phyloP scores from a whole-genome alignment of 1,140 invertebrate species.

The Arion vulgaris region DNA sequence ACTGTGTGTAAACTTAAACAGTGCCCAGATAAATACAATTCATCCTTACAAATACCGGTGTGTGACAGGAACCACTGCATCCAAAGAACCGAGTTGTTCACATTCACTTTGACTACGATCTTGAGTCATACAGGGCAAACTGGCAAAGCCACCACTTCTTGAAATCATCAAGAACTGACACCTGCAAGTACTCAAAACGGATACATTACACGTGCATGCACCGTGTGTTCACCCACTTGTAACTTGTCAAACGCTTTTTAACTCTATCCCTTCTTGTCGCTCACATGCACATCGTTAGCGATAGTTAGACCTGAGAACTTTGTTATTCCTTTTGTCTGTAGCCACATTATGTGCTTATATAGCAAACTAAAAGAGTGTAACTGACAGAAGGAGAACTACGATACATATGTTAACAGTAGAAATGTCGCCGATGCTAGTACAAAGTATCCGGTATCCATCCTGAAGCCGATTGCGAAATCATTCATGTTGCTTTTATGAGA shows the following conservation, averaged over 20 bases:
- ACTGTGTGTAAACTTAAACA: no score
- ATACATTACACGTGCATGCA: constrained; percentile 33
- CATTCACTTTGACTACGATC: neutral
- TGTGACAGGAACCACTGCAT: no score
- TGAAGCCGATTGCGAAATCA: neutral
- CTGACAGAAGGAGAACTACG: neutral
- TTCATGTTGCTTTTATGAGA: neutral
- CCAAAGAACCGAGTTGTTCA: no score
- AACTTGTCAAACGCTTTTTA: constrained; percentile 29
- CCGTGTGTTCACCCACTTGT: constrained; percentile 24
- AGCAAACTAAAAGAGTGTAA: constrained; percentile 14
- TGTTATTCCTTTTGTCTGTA: neutral
- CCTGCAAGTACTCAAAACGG: constrained; percentile 27
- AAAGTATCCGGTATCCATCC: neutral
- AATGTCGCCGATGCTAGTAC: neutral
- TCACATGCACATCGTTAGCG: constrained; percentile 17
- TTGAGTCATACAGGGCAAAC: constrained; percentile 17
- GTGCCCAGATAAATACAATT: no score
- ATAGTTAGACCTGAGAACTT: neutral
- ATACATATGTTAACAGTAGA: no score
- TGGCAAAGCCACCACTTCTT: constrained; percentile 14
- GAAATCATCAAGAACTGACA: constrained; percentile 20
- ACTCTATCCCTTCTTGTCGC: neutral
- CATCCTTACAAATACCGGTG: no score
- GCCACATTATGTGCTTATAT: neutral